phyloP scores from a whole-genome alignment of 2,113 vertebrate species.

The Lamprotornis superbus region DNA sequence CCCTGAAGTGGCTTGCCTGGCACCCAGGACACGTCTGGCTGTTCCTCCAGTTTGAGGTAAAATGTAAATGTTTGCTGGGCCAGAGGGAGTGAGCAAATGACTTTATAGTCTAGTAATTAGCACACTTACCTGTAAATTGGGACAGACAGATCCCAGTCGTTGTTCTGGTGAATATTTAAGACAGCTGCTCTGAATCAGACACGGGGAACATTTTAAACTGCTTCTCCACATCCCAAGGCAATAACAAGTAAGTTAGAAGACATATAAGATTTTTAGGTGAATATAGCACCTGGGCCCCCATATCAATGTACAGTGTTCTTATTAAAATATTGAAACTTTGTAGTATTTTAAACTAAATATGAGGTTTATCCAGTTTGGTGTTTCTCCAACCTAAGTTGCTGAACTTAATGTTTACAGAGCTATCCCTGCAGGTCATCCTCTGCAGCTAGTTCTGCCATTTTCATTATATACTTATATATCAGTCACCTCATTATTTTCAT shows the following conservation, averaged over 20 bases:
- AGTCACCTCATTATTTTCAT: background rate
- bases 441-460: background rate
- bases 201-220: background rate
- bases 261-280: background rate
- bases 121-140: background rate
- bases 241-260: background rate
- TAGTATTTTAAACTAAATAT: background rate
- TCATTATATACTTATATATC: background rate
- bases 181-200: slow-evolving; percentile 6
- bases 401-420: background rate
- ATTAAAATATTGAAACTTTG: background rate
- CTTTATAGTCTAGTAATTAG: slow-evolving; percentile 56
- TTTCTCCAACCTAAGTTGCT: background rate
- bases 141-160: slow-evolving; percentile 29
- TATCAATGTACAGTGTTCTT: background rate
- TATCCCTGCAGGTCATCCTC: background rate
- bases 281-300: background rate
- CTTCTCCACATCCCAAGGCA: background rate
- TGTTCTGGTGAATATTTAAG: slow-evolving; percentile 41
- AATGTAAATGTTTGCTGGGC: slow-evolving; percentile 52
- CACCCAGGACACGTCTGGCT: background rate
- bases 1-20: background rate
- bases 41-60: slow-evolving; percentile 15
- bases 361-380: background rate
- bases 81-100: slow-evolving; percentile 51